Base-by-base conservation (phyloP, 2,888 invertebrate genomes). In the Scaptomyza cyrtandrae region DNA sequence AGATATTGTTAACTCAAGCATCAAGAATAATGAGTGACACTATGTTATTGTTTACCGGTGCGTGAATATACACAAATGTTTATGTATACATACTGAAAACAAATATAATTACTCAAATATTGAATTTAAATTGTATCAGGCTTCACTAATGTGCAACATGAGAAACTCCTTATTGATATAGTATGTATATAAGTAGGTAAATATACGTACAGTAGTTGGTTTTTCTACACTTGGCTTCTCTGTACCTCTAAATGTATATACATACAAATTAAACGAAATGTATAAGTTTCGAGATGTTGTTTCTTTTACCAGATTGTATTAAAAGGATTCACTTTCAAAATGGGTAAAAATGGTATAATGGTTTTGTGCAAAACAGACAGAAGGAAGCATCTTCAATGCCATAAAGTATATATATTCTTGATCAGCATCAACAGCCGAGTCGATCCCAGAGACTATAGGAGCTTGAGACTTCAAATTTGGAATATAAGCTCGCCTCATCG, bases 161-260 rank as follows among this genome's bases (percentile, higher is more conserved):
- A 45, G 29, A 24, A 31, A 52, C 7, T 37, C 10, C 10, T 50
- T 13, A 33, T 43, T 35, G 33, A 50, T 57, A 39, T 50, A 59
- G 39, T 33, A 24, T 39, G 29, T 41, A 56, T 59, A 11, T 46
- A 37, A 37, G n/a, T 37, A 49, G 16, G 19, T 44, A 56, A 41
- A 33, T 37, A 31, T 13, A 46, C 24, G 27, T 56, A 54, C 11
- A 58, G 29, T 45, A 53, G 37, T 52, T 39, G 39, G 19, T 53
- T 62, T 75, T 77, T 59, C 81, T 84, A 77, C 85, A 44, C 81
- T 84, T 19, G 65, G 61, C 85, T 84, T 80, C 67, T 63, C 48
- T 71, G 67, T 73, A 71, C 78, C 78, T 70, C 48, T 43, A 52
- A 55, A 54, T n/a, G 24, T 19, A 16, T 70, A 33, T 41, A 53